Evolutionary conservation across 2,888 invertebrate species (phyloP), one percentile per base, ranked within the genome.

Genomic region (Coleophora flavipennella): DNA sequence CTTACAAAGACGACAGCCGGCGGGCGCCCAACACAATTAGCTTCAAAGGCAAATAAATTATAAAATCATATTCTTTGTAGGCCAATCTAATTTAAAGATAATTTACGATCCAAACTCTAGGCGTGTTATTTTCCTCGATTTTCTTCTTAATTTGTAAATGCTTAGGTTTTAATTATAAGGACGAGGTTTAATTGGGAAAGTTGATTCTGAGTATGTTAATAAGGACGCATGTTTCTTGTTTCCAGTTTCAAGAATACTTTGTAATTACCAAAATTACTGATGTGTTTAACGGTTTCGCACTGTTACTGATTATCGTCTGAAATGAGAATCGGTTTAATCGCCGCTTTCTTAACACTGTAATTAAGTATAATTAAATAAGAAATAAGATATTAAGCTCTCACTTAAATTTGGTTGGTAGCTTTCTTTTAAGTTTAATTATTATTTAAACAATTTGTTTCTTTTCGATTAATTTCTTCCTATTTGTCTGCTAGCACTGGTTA

Each of bases 281-380:
- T 33, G 43, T 49, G 48, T 47, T 57, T 64, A 57, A 64, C 64
- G 45, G 70, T 70, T 75, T 74, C 65, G 73, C 78, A 65, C 60
- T 74, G 78, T 80, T 78, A 78, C 68, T 67, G 70, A 64, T 61
- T 57, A 56, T 61, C 59, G 59, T 66, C 63, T 70, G 64, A 66
- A 71, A 72, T 69, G 61, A 63, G 67, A 74, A 67, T 53, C 53
- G 58, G 71, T 74, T 73, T 77, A 80, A 78, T 79, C 75, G 73
- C 61, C 59, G 62, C 77, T 79, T 77, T 77, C 77, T 69, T 69
- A 61, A 59, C 20, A 20, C 20, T 6, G 20, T 20, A 20, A 20
- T 20, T 20, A n/a, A n/a, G n/a, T n/a, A 4, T 20, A 20, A 20
- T 20, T 6, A 20, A 20, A 20, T 20, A 4, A 20, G 20, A 20